Conservation (phyloP, 2,113 vertebrate species). For the Trichomycterus rosablanca region DNA sequence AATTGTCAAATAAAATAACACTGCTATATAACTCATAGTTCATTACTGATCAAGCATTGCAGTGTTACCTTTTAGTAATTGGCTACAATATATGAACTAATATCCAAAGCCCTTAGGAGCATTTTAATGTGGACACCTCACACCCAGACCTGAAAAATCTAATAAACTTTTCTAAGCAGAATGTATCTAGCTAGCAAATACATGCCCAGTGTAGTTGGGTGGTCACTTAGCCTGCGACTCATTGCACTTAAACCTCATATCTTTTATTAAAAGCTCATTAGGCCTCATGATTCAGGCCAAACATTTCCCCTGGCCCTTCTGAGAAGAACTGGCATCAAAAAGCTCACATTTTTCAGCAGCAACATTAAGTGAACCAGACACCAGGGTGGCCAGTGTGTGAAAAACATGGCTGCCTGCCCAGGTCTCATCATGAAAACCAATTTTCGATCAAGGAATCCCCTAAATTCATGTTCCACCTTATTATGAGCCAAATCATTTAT, state of each 20-base stretch:
- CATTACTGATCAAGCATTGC: too few relatives aligned
- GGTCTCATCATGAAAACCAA: conserved; percentile 22
- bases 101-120: too few relatives aligned
- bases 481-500: conserved; percentile 44
- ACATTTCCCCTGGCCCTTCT: conserved; percentile 26
- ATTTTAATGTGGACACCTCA: too few relatives aligned
- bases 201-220: too few relatives aligned
- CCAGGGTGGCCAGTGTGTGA: conserved; percentile 24
- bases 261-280: conserved; percentile 24
- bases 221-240: not conserved
- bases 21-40: too few relatives aligned
- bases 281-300: not conserved
- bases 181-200: too few relatives aligned
- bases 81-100: too few relatives aligned
- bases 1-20: too few relatives aligned
- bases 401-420: conserved; percentile 32
- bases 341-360: conserved; percentile 27
- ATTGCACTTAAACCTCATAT: not conserved
- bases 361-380: conserved; percentile 29
- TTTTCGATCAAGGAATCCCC: conserved; percentile 29
- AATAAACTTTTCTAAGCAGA: too few relatives aligned
- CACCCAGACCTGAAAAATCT: too few relatives aligned
- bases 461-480: conserved; percentile 25
- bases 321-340: conserved; percentile 39
- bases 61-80: too few relatives aligned